Base-by-base conservation (phyloP, 2,797 vertebrate genomes). In the Leptatherina wallacei region DNA sequence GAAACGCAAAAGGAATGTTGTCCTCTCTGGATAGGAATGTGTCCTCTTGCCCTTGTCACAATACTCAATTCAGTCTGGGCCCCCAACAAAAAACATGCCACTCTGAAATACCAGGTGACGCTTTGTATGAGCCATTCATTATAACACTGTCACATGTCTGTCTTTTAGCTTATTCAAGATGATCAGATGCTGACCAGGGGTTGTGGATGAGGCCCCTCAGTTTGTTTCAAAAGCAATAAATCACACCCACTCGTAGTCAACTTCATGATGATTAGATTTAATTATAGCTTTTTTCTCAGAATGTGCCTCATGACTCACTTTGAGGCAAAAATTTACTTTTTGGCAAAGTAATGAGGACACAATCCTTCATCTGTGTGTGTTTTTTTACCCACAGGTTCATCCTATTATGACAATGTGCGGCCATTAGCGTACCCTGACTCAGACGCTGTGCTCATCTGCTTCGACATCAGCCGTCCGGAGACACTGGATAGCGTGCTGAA, bases 381-480 rank as follows among this genome's bases (percentile, higher is more conserved):
- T 81, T 40, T 81, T 40, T 47, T 24, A 0, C 58, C 71, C 18
- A 1, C 90, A 98, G 97, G 97, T 78, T 97, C 97, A 0, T 92
- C 96, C 0, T 98, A 99, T 65, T 99, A 99, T 0, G 97, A 99
- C 85, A 99, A 98, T 0, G 97, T 99, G 67, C 94, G 97, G 29
- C 97, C 97, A 2, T 69, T 99, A 69, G 97, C 97, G 3, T 99
- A 98, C 70, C 96, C 97, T 0, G 97, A 99, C 84, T 95, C 97
- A 0, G 97, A 99, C 0, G 97, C 97, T 0, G 97, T 99, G 56
- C 97, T 99, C 87, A 97, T 99, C 94, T 98, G 97, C 91, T 99
- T 98, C 0, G 97, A 99, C 91, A 97, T 98, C 91, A 98, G 96
- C 88, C 96, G 97, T 61, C 97, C 97, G 0, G 97, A 98, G 85